phyloP scores from a whole-genome alignment of 2,888 invertebrate species.

The Cybosia mesomella region DNA sequence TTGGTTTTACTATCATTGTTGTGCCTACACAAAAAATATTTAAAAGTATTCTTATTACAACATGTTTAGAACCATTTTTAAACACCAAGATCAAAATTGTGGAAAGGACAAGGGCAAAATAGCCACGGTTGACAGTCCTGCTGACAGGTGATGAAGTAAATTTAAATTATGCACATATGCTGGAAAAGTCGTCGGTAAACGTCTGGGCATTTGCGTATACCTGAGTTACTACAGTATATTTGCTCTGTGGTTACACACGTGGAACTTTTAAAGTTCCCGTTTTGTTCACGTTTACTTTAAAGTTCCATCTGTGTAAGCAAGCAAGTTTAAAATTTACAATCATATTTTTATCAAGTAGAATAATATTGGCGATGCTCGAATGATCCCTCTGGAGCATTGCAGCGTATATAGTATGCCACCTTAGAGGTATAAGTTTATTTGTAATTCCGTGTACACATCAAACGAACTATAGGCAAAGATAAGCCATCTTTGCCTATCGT shows the following conservation, averaged over 20 bases:
- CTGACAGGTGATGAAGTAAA: constrained; percentile 33
- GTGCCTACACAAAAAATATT: not conserved
- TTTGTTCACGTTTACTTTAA: no score
- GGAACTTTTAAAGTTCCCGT: no score
- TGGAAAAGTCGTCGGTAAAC: constrained; percentile 18
- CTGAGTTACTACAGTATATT: constrained; percentile 8
- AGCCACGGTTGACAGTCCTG: constrained; percentile 11
- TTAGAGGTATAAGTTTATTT: no score
- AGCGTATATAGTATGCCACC: no score
- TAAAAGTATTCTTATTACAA: no score
- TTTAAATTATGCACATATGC: constrained; percentile 33
- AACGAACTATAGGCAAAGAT: no score
- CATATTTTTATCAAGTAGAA: no score
- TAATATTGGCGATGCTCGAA: no score
- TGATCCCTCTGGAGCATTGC: no score
- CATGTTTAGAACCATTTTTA: not conserved
- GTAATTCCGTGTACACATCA: no score
- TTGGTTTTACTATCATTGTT: not conserved
- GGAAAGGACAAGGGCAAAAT: not conserved
- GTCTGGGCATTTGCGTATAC: constrained; percentile 8
- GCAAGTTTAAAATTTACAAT: not conserved
- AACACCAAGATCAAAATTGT: not conserved
- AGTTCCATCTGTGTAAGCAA: not conserved
- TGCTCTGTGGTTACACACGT: not conserved
- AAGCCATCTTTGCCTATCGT: no score